Conservation (phyloP, 2,113 vertebrate genomes). For the Mustela lutreola region DNA sequence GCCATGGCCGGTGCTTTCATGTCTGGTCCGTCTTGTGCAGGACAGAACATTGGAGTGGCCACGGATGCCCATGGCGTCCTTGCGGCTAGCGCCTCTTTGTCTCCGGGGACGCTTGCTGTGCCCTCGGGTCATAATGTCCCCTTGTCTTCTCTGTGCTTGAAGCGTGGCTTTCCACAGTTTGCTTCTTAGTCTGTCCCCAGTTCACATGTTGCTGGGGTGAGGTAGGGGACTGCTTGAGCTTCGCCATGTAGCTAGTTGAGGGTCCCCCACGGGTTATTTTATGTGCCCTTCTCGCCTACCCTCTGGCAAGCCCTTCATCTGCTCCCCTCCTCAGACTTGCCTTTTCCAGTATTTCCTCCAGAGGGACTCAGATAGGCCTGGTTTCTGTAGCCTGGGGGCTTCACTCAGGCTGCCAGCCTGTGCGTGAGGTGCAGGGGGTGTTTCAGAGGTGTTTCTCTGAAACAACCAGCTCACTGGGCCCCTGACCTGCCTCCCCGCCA, state of each 20-base stretch:
- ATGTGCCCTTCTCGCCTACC: rapidly evolving
- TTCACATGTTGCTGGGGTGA: rapidly evolving
- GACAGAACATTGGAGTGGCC: rapidly evolving
- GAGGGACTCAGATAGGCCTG: rapidly evolving
- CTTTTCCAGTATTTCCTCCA: rapidly evolving
- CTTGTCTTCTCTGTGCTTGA: background rate
- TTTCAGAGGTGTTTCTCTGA: background rate
- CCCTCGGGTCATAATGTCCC: rapidly evolving
- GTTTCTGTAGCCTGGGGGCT: background rate
- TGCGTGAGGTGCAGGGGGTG: background rate
- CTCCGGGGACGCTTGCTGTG: too few species aligned
- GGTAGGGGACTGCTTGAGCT: background rate
- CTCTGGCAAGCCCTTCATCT: rapidly evolving
- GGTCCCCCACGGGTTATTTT: rapidly evolving
- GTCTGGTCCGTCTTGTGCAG: rapidly evolving
- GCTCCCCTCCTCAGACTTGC: background rate
- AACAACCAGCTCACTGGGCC: background rate
- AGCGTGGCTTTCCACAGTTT: rapidly evolving
- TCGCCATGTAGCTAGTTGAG: rapidly evolving
- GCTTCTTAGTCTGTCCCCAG: background rate
- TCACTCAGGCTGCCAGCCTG: background rate
- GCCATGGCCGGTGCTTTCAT: rapidly evolving
- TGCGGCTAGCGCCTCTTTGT: rapidly evolving
- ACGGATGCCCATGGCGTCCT: rapidly evolving
- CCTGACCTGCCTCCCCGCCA: background rate